Base-by-base conservation (phyloP, 2,113 vertebrate genomes). In the Blennius ocellaris region DNA sequence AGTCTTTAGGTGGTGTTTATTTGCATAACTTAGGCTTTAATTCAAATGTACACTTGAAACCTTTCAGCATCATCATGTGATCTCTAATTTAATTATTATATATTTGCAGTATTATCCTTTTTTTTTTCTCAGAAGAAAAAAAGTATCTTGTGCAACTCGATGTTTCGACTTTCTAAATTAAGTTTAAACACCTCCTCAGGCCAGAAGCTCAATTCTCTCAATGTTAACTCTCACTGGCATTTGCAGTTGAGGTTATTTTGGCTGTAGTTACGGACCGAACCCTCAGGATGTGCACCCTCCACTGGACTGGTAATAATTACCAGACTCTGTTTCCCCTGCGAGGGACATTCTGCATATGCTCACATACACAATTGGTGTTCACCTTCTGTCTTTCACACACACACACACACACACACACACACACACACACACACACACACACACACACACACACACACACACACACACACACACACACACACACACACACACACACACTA, bases 261-360 rank as follows among this genome's bases (percentile, higher is more conserved):
- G 56, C 66, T 59, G 63, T 55, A 43, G 69, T 77, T 82, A 76
- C 79, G 62, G 75, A 59, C 60, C 47, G 61, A 76, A 68, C 7
- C 78, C 69, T 76, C 52, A 53, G 64, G 79, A 76, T 79, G 76
- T 78, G 65, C 48, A 59, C 54, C 66, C 66, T 80, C 72, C 41
- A 56, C 21, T 61, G 62, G 65, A 73, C 66, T 65, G 48, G 43
- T 77, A 73, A 88, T 84, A 81, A 85, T 76, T 89, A 70, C 65
- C 64, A 73, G 71, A 82, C 74, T 83, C 80, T 80, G 81, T 81
- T 76, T 79, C 74, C 69, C 74, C 65, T 87, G 75, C 65, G 59
- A 43, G 41, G 54, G 68, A 76, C 64, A 82, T 71, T 69, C 58
- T 60, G 36, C 40, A 41, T 62, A 59, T 16, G 17, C 78, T 53